Evolutionary conservation across 2,797 vertebrate genomes (phyloP).

Genomic region (Pipistrellus nathusii): DNA sequence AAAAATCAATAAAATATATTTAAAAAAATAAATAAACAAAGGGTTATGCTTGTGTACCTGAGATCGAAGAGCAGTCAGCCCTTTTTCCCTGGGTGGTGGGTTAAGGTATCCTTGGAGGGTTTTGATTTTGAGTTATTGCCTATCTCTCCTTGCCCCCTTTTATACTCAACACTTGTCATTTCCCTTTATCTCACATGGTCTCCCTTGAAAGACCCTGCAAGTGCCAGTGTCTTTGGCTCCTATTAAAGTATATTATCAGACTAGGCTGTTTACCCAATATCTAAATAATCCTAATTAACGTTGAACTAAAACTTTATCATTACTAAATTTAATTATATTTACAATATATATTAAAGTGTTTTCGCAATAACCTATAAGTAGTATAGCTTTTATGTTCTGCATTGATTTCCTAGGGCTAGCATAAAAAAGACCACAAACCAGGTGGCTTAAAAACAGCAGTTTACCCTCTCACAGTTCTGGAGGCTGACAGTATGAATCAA

Average conservation of each 20-base stretch:
- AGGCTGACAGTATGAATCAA: not conserved
- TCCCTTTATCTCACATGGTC: not conserved
- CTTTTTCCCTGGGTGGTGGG: not conserved
- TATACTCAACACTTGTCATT: not conserved
- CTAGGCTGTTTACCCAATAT: not conserved
- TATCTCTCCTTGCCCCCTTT: not conserved
- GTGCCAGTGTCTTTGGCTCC: not conserved
- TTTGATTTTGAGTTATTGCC: not conserved
- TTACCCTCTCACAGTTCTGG: not conserved
- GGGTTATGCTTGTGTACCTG: not conserved
- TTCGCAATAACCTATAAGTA: not conserved
- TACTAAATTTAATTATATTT: conserved; percentile 27
- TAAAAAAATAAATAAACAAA: too few relatives aligned
- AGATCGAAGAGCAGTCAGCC: not conserved
- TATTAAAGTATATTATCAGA: not conserved
- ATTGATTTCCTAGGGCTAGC: not conserved
- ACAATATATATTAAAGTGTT: not conserved
- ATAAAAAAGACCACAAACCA: not conserved
- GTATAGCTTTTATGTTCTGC: not conserved
- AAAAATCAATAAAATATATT: too few relatives aligned
- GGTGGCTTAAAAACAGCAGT: not conserved
- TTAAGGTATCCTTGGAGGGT: not conserved
- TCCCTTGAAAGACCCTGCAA: not conserved
- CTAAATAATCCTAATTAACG: not conserved
- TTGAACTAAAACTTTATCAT: conserved; percentile 18